A percentile compares a stretch with the other conserved stretches of the same genome.
These are phyloP conservation scores for Malurus cyaneus DNA, from an alignment of 2,113 vertebrate genomes.

Conservation along the genomic window DNA sequence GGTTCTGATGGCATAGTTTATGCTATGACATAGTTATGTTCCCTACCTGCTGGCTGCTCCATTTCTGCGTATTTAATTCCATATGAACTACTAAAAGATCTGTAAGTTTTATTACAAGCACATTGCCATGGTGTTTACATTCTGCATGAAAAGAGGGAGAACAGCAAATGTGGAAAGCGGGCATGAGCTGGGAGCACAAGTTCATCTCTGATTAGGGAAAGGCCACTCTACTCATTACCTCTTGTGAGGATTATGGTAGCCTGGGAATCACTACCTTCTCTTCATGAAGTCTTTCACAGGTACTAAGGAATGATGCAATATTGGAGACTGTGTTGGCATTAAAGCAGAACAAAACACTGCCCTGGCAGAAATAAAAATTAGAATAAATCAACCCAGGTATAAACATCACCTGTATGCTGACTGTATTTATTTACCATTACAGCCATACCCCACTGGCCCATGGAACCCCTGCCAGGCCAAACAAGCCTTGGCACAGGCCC, in stretches of 20 bases:
- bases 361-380: not conserved
- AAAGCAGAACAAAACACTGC: not conserved
- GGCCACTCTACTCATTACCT: not conserved
- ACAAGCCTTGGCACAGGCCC: not conserved
- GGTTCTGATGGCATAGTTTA: not conserved
- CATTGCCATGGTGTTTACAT: not conserved
- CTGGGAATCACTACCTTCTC: not conserved
- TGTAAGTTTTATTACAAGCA: not conserved
- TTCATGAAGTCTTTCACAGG: not conserved
- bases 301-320: not conserved
- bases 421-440: not conserved
- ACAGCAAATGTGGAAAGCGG: not conserved
- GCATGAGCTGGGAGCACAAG: not conserved
- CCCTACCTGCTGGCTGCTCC: not conserved
- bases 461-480: not conserved
- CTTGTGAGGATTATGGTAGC: not conserved
- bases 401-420: rapidly evolving
- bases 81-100: not conserved
- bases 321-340: not conserved
- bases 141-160: not conserved
- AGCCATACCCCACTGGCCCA: rapidly evolving
- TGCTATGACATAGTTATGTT: rapidly evolving
- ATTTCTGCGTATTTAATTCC: not conserved
- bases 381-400: not conserved
- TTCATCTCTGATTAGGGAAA: not conserved